phyloP scores from a whole-genome alignment of 2,113 vertebrate species.

The Acanthisitta chloris region DNA sequence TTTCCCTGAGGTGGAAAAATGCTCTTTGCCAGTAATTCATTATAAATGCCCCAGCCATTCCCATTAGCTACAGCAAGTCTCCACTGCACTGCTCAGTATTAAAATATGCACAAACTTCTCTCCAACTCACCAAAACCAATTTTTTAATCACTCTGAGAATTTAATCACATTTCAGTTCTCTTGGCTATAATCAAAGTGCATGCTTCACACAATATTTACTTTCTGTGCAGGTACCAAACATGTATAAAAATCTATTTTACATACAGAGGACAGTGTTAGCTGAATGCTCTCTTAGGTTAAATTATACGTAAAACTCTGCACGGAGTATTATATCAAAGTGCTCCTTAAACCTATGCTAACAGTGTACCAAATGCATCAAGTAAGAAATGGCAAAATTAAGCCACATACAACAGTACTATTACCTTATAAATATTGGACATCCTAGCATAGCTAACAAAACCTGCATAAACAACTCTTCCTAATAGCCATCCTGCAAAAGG shows the following conservation, averaged over 20 bases:
- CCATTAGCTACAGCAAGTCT: conserved; percentile 46
- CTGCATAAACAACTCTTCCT: background rate
- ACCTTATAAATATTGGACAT: background rate
- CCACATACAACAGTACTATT: background rate
- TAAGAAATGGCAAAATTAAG: background rate
- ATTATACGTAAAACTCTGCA: background rate
- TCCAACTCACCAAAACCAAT: conserved; percentile 31
- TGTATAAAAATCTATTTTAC: background rate
- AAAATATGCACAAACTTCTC: conserved; percentile 53
- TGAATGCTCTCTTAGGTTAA: background rate
- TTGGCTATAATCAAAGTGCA: background rate
- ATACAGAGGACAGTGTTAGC: background rate
- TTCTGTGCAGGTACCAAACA: background rate
- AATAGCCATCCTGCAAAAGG: background rate
- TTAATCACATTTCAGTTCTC: conserved; percentile 28
- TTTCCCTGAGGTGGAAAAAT: conserved; percentile 39
- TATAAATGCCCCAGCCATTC: conserved; percentile 54
- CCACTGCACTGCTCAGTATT: conserved; percentile 32
- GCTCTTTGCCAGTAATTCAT: conserved; percentile 52
- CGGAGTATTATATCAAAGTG: background rate
- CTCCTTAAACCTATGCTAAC: background rate
- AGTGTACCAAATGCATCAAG: background rate
- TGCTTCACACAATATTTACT: background rate
- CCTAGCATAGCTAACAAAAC: background rate
- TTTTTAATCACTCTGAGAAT: conserved; percentile 27